phyloP scores from a whole-genome alignment of 1,140 invertebrate genomes.

The Drepana arcuata region DNA sequence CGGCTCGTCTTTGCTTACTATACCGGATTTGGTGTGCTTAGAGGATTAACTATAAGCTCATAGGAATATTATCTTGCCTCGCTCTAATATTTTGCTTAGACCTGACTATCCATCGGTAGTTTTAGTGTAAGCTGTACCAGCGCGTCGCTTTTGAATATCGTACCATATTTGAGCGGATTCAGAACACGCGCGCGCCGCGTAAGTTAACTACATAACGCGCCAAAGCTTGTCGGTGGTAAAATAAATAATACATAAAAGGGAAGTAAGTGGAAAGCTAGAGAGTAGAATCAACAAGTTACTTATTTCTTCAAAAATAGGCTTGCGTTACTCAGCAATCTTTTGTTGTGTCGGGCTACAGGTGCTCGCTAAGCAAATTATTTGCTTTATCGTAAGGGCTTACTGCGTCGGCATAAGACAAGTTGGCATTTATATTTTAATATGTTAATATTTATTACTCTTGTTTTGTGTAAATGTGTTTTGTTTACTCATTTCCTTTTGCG shows the following conservation, averaged over 20 bases:
- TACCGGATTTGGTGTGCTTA: constrained; percentile 40
- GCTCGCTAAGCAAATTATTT: constrained; percentile 31
- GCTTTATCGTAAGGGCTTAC: constrained; percentile 39
- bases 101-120: background rate
- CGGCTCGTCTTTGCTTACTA: constrained; percentile 33
- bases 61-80: constrained; percentile 20
- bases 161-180: too few species aligned
- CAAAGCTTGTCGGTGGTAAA: constrained; percentile 21
- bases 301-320: constrained; percentile 61
- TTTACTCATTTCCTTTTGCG: background rate
- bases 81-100: background rate
- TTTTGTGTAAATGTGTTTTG: background rate
- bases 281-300: constrained; percentile 58
- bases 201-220: constrained; percentile 14
- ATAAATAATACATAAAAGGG: constrained; percentile 41
- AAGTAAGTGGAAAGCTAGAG: constrained; percentile 26
- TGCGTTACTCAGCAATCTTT: constrained; percentile 53
- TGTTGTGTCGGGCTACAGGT: constrained; percentile 52
- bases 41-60: constrained; percentile 27
- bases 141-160: too few species aligned
- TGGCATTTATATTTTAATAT: background rate
- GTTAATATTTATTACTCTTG: background rate
- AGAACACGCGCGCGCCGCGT: too few species aligned
- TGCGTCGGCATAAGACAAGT: too few species aligned
- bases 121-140: constrained; percentile 2